These are phyloP conservation scores for Achlya flavicornis DNA, from an alignment of 2,888 invertebrate genomes.

Conservation along the genomic window DNA sequence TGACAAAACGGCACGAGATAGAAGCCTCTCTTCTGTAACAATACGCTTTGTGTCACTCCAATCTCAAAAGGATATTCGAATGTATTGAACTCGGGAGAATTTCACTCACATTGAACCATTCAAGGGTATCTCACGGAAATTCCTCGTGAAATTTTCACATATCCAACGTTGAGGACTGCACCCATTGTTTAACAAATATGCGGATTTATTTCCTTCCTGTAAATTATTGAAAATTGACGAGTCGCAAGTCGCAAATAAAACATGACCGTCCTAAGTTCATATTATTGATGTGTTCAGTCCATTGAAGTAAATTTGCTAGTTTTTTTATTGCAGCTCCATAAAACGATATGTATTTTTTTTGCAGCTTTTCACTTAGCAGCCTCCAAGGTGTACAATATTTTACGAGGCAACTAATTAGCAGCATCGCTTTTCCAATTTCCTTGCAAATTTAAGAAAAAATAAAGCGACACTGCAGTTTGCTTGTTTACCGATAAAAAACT, in stretches of 20 bases:
- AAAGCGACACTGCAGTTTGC: too few relatives aligned
- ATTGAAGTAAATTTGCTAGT: too few relatives aligned
- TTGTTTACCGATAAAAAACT: too few relatives aligned
- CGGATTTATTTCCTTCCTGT: conserved; percentile 22
- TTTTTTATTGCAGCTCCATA: too few relatives aligned
- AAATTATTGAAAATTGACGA: neutral
- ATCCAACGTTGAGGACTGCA: conserved; percentile 41
- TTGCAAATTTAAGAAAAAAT: too few relatives aligned
- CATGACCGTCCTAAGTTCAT: neutral
- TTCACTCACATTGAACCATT: conserved; percentile 65
- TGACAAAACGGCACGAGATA: conserved; percentile 66
- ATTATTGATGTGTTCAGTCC: too few relatives aligned
- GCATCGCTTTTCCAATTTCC: too few relatives aligned
- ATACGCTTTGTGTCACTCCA: conserved; percentile 78
- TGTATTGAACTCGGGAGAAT: conserved; percentile 74
- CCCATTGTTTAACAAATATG: conserved; percentile 63
- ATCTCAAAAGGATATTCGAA: conserved; percentile 77
- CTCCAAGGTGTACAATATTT: too few relatives aligned
- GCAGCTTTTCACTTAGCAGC: too few relatives aligned
- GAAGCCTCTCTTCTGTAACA: conserved; percentile 69
- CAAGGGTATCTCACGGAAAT: conserved; percentile 54
- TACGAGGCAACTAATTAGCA: too few relatives aligned
- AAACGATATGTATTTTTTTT: too few relatives aligned
- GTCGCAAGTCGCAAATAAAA: neutral
- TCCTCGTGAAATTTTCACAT: conserved; percentile 61